Evolutionary conservation across 2,888 invertebrate species (phyloP).

Genomic region (Drosophila paranaensis): DNA sequence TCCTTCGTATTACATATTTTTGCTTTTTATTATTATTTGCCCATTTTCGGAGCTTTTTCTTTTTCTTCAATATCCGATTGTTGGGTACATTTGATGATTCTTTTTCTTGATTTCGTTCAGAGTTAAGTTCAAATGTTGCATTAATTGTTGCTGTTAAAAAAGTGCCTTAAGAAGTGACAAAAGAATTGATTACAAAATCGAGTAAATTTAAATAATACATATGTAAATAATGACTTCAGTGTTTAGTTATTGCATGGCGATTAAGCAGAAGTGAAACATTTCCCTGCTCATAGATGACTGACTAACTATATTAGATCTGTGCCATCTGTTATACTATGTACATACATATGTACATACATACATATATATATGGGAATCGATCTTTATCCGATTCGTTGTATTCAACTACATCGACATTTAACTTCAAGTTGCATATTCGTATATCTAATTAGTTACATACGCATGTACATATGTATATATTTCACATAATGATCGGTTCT

Average conservation of each 20-base stretch:
- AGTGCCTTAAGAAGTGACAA: slow-evolving; percentile 35
- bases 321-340: slow-evolving; percentile 12
- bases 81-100: slow-evolving; percentile 15
- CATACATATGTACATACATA: no score
- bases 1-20: slow-evolving; percentile 24
- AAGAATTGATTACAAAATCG: slow-evolving; percentile 15
- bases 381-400: neutral
- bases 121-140: slow-evolving; percentile 30
- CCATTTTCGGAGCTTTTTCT: slow-evolving; percentile 15
- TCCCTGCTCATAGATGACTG: neutral
- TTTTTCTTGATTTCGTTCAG: slow-evolving; percentile 19
- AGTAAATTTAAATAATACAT: slow-evolving; percentile 9
- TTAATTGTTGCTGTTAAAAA: slow-evolving; percentile 26
- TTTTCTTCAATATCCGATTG: slow-evolving; percentile 3
- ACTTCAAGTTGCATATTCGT: slow-evolving; percentile 59
- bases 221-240: neutral
- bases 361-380: slow-evolving; percentile 3
- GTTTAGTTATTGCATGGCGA: slow-evolving; percentile 6
- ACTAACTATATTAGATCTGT: slow-evolving; percentile 22
- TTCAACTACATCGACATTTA: slow-evolving; percentile 55
- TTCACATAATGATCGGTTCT: slow-evolving; percentile 11
- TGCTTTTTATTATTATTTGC: slow-evolving; percentile 34
- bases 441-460: slow-evolving; percentile 59
- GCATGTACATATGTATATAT: slow-evolving; percentile 3
- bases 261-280: slow-evolving; percentile 8